Percentiles rank a stretch among this genome's conserved stretches.
phyloP scores from a whole-genome alignment of 2,888 invertebrate genomes.

The Drosophila kokeensis region DNA sequence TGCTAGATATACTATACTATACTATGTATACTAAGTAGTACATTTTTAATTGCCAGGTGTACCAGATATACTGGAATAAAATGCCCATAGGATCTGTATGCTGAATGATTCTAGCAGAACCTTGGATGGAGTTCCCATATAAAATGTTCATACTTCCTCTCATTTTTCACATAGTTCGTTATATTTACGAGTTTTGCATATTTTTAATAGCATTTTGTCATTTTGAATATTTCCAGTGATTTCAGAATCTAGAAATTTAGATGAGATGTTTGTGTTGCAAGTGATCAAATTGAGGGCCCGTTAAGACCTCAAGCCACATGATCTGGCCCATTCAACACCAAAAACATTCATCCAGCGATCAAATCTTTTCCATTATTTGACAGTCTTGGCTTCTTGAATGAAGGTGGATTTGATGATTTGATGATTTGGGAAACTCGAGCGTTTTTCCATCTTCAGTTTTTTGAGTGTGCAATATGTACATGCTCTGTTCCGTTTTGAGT shows the following conservation, averaged over 20 bases:
- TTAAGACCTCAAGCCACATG: not conserved
- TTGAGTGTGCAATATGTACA: slow-evolving; percentile 5
- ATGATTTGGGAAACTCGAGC: slow-evolving; percentile 1
- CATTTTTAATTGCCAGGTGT: not conserved
- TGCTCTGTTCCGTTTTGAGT: not conserved
- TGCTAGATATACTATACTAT: too few relatives aligned
- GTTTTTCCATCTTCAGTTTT: slow-evolving; percentile 17
- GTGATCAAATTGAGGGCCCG: not conserved
- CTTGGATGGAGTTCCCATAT: not conserved
- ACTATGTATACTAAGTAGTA: not conserved
- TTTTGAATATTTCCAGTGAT: not conserved
- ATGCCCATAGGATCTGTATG: too few relatives aligned
- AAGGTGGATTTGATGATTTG: slow-evolving; percentile 1
- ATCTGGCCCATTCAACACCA: too few relatives aligned
- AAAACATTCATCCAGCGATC: not conserved
- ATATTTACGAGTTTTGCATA: not conserved
- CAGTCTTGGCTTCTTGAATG: not conserved
- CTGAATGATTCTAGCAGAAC: too few relatives aligned
- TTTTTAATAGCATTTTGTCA: not conserved
- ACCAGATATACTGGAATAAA: too few relatives aligned
- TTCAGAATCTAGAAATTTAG: too few relatives aligned
- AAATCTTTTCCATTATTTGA: not conserved
- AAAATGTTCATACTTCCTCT: not conserved
- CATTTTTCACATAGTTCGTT: too few relatives aligned
- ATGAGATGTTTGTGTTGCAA: too few relatives aligned